A percentile compares a stretch with the other conserved stretches of the same genome.
phyloP scores from a whole-genome alignment of 2,888 invertebrate genomes.

The Drosophila rubida region DNA sequence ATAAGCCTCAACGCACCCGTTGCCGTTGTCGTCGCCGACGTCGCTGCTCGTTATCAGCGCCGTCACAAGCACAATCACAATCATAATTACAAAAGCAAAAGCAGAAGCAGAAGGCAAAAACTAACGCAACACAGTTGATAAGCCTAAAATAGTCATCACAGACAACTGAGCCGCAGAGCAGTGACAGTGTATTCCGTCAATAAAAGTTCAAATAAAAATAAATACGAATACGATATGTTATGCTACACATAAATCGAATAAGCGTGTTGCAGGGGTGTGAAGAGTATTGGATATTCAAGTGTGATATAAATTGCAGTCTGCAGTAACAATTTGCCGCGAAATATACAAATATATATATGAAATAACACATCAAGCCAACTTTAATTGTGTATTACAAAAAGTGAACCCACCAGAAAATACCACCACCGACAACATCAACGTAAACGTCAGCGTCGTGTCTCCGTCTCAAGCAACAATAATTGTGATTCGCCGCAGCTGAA shows the following conservation, averaged over 20 bases:
- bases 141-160: conserved; percentile 43
- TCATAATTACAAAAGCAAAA: conserved; percentile 24
- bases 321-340: conserved; percentile 12
- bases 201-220: conserved; percentile 20
- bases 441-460: background rate
- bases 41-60: conserved; percentile 34
- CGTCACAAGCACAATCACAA: conserved; percentile 27
- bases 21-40: conserved; percentile 28
- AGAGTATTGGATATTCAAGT: conserved; percentile 56
- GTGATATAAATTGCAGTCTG: conserved; percentile 33
- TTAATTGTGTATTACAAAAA: conserved; percentile 45
- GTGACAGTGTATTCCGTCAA: conserved; percentile 11
- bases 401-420: conserved; percentile 53
- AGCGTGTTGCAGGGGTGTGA: conserved; percentile 33
- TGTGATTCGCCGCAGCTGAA: conserved; percentile 55
- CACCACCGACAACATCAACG: conserved; percentile 5
- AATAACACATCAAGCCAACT: background rate
- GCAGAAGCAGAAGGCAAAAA: conserved; percentile 43
- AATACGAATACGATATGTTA: conserved; percentile 60
- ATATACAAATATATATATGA: conserved; percentile 18
- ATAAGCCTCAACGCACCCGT: conserved; percentile 39
- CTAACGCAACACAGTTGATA: conserved; percentile 48
- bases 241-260: conserved; percentile 54
- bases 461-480: conserved; percentile 29
- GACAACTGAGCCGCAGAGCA: conserved; percentile 36